Conservation (phyloP, 2,797 vertebrate species). For the Urocyon cinereoargenteus region DNA sequence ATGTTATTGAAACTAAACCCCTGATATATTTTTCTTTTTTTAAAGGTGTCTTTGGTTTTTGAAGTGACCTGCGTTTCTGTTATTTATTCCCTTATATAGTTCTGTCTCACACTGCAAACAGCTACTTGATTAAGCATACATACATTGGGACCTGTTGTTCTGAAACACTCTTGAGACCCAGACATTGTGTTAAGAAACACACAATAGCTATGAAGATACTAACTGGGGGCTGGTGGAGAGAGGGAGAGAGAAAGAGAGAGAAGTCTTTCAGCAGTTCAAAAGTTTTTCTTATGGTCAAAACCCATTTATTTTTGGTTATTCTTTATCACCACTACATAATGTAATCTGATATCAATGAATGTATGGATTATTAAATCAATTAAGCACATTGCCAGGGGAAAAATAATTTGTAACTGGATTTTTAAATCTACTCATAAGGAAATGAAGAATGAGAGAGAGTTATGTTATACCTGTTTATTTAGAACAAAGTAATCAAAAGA, state of each 20-base stretch:
- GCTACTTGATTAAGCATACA: not conserved
- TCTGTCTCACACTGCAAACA: not conserved
- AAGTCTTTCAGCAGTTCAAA: not conserved
- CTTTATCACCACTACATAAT: not conserved
- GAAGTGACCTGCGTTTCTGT: not conserved
- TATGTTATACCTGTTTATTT: not conserved
- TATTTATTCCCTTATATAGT: not conserved
- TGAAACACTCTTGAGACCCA: not conserved
- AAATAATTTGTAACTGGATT: not conserved
- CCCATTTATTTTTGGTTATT: not conserved
- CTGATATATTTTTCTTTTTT: not conserved
- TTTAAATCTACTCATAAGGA: not conserved
- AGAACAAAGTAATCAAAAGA: not conserved
- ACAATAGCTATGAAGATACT: not conserved
- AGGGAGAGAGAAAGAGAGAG: not conserved
- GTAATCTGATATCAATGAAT: not conserved
- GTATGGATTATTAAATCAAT: not conserved
- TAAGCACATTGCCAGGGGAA: not conserved
- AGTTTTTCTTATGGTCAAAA: not conserved
- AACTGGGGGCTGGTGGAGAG: not conserved
- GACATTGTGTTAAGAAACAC: not conserved
- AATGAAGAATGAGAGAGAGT: not conserved
- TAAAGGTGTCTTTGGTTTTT: not conserved
- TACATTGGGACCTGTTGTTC: not conserved
- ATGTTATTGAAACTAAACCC: not conserved